These are phyloP conservation scores for Gallinago paraguaiae DNA, from an alignment of 2,113 vertebrate genomes.

Conservation along the genomic window DNA sequence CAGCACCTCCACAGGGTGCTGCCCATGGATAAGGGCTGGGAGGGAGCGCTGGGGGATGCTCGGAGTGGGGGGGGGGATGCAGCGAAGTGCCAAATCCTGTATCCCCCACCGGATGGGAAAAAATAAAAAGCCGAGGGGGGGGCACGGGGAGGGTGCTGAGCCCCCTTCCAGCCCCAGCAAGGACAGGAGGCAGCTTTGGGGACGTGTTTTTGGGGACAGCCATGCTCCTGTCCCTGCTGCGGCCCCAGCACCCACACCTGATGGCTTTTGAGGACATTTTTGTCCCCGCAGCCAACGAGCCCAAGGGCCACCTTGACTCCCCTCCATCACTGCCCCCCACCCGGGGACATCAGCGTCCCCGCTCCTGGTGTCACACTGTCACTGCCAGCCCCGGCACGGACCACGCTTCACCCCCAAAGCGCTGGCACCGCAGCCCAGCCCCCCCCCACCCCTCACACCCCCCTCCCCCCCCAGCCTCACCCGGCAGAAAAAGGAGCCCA, in stretches of 20 bases:
- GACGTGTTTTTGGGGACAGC: not conserved
- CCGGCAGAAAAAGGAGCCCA: not conserved
- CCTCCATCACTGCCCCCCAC: not conserved
- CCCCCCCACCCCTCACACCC: not conserved
- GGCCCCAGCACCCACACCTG: not conserved
- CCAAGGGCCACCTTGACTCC: fast-evolving
- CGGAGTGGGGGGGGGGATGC: not conserved
- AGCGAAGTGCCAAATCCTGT: fast-evolving
- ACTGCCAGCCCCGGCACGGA: not conserved
- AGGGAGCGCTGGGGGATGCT: not conserved
- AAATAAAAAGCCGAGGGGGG: fast-evolving
- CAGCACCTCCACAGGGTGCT: not conserved
- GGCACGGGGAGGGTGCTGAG: not conserved
- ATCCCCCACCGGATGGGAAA: fast-evolving
- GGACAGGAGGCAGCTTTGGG: not conserved
- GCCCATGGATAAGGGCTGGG: fast-evolving
- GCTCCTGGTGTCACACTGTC: not conserved
- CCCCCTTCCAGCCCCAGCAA: fast-evolving
- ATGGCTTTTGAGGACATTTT: not conserved
- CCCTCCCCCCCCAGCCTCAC: not conserved
- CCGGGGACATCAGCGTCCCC: not conserved
- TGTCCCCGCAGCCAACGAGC: not conserved
- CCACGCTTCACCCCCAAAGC: not conserved
- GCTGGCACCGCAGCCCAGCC: not conserved
- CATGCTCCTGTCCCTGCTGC: fast-evolving